Percentiles rank a stretch among this genome's conserved stretches.
phyloP scores from a whole-genome alignment of 2,888 invertebrate genomes.

The Steinernema scapterisci region DNA sequence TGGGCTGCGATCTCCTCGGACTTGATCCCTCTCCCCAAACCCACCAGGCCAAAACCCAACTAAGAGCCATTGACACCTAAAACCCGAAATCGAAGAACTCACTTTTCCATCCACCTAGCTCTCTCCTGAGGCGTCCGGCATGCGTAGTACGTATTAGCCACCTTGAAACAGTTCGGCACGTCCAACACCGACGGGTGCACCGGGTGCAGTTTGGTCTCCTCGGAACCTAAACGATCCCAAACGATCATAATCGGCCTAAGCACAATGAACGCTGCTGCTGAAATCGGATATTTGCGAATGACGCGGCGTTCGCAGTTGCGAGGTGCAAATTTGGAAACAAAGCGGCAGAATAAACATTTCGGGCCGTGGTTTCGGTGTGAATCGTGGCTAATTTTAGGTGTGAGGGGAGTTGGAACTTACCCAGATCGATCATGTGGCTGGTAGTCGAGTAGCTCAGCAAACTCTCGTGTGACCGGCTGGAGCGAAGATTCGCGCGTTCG shows the following conservation, averaged over 20 bases:
- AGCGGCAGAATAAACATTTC: neutral
- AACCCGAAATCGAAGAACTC: slow-evolving; percentile 40
- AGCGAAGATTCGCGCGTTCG: slow-evolving; percentile 45
- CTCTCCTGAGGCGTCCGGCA: slow-evolving; percentile 64
- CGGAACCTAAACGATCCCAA: slow-evolving; percentile 42
- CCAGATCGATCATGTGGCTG: slow-evolving; percentile 64
- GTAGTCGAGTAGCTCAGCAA: slow-evolving; percentile 59
- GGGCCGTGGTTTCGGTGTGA: neutral
- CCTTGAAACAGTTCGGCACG: slow-evolving; percentile 64
- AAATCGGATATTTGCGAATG: slow-evolving; percentile 4
- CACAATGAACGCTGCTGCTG: neutral
- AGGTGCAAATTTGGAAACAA: slow-evolving; percentile 31
- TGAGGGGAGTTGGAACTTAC: slow-evolving; percentile 43
- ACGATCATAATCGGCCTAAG: neutral
- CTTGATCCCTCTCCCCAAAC: too few species aligned
- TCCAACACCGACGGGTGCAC: slow-evolving; percentile 65
- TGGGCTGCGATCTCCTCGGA: too few species aligned
- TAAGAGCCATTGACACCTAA: neutral
- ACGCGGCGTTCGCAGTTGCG: slow-evolving; percentile 6
- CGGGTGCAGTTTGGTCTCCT: slow-evolving; percentile 56
- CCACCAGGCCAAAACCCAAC: too few species aligned
- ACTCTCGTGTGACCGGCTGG: slow-evolving; percentile 64
- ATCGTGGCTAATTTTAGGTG: neutral
- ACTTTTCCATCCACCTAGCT: slow-evolving; percentile 66
- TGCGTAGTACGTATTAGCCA: slow-evolving; percentile 64